phyloP scores from a whole-genome alignment of 2,113 vertebrate genomes.

The Onychostruthus taczanowskii region DNA sequence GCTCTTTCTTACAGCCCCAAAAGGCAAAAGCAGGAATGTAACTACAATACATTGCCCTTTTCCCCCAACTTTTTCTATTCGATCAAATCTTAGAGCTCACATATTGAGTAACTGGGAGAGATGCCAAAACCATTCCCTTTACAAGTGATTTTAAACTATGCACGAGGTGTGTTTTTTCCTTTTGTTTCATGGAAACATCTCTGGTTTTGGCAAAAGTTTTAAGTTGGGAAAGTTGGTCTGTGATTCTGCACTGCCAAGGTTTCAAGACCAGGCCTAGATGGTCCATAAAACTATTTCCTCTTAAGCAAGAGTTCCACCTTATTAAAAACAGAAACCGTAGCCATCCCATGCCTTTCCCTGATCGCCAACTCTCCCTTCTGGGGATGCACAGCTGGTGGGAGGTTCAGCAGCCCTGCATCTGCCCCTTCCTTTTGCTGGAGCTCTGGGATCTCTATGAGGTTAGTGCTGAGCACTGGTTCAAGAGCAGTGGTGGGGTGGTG shows the following conservation, averaged over 20 bases:
- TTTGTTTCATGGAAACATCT: conserved; percentile 69
- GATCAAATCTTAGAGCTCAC: conserved; percentile 43
- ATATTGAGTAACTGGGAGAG: conserved; percentile 60
- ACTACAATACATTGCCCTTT: not conserved
- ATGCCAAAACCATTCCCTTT: conserved; percentile 48
- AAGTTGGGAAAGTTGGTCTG: conserved; percentile 59
- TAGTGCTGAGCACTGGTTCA: not conserved
- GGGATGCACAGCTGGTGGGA: not conserved
- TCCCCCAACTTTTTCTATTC: conserved; percentile 24
- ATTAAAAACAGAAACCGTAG: not conserved
- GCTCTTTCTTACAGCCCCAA: conserved; percentile 20
- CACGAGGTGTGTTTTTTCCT: conserved; percentile 27
- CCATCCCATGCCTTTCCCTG: not conserved
- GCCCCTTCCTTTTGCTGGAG: not conserved
- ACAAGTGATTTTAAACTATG: conserved; percentile 55
- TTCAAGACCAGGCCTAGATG: conserved; percentile 36
- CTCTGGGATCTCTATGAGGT: not conserved
- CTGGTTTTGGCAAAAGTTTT: conserved; percentile 46
- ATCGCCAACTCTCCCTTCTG: not conserved
- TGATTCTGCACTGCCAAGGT: conserved; percentile 18
- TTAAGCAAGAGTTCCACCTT: conserved; percentile 19
- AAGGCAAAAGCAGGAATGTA: conserved; percentile 51
- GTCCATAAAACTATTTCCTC: conserved; percentile 49
- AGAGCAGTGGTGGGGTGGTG: not conserved
- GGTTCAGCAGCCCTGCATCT: not conserved